Evolutionary conservation across 2,888 invertebrate genomes (phyloP).

Genomic region (Hirtodrosophila confusa): DNA sequence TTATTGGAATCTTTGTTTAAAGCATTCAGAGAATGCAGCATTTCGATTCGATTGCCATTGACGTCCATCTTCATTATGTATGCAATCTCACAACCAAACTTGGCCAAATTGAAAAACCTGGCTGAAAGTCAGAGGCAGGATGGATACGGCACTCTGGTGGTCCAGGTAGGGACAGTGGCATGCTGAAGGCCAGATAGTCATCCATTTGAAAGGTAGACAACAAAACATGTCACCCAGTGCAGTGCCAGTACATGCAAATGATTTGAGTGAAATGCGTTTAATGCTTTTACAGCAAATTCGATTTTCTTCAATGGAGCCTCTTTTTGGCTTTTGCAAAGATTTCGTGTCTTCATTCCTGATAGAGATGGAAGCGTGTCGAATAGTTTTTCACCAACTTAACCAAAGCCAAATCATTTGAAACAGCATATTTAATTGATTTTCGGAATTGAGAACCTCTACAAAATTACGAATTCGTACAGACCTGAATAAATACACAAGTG

Average conservation of each 20-base stretch:
- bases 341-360: constrained; percentile 1
- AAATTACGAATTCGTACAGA: too few species aligned
- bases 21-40: constrained; percentile 49
- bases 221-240: constrained; percentile 41
- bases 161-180: too few species aligned
- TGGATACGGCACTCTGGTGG: too few species aligned
- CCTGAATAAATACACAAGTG: too few species aligned
- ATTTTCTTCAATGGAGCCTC: too few species aligned
- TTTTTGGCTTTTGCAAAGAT: neutral
- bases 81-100: constrained; percentile 57
- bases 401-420: too few species aligned
- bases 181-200: constrained; percentile 22
- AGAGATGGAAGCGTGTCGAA: too few species aligned
- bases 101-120: constrained; percentile 56
- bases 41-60: constrained; percentile 66
- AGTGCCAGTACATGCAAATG: constrained; percentile 37
- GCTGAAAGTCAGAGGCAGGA: neutral
- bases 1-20: constrained; percentile 39
- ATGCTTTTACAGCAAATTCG: constrained; percentile 23
- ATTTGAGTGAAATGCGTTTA: constrained; percentile 58
- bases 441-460: too few species aligned
- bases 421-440: too few species aligned
- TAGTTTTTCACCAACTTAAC: too few species aligned
- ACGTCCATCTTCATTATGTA: constrained; percentile 67
- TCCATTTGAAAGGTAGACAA: constrained; percentile 28